Conservation (phyloP, 2,113 vertebrate genomes). For the Tragelaphus scriptus region DNA sequence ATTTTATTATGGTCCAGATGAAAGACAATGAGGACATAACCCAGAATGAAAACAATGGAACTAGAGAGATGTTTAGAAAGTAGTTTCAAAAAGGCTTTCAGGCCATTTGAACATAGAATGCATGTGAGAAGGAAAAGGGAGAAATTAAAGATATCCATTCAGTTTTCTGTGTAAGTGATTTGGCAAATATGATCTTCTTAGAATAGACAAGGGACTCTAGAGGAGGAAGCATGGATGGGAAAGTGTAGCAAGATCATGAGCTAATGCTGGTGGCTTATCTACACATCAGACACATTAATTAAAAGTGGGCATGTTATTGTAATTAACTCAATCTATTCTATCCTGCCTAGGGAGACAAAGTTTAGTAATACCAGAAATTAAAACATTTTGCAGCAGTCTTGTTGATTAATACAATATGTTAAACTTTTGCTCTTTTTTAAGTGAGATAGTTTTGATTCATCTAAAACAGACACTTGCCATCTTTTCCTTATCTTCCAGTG, state of each 20-base stretch:
- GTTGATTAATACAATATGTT: slow-evolving; percentile 44
- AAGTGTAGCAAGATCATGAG: background rate
- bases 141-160: background rate
- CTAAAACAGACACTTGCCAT: slow-evolving; percentile 52
- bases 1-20: background rate
- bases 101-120: background rate
- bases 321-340: background rate
- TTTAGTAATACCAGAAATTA: slow-evolving; percentile 32
- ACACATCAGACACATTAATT: slow-evolving; percentile 28
- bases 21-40: background rate
- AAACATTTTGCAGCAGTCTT: slow-evolving; percentile 43
- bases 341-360: background rate
- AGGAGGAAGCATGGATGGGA: background rate
- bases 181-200: background rate
- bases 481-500: slow-evolving; percentile 22
- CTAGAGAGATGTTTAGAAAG: background rate
- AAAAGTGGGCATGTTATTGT: background rate
- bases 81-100: background rate
- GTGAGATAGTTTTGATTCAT: slow-evolving; percentile 43
- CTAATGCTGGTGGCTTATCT: slow-evolving; percentile 19
- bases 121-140: background rate
- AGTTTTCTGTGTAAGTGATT: background rate
- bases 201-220: background rate
- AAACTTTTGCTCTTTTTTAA: background rate
- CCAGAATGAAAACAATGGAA: background rate